Conservation (phyloP, 2,113 vertebrate genomes). For the Nycticebus coucang region DNA sequence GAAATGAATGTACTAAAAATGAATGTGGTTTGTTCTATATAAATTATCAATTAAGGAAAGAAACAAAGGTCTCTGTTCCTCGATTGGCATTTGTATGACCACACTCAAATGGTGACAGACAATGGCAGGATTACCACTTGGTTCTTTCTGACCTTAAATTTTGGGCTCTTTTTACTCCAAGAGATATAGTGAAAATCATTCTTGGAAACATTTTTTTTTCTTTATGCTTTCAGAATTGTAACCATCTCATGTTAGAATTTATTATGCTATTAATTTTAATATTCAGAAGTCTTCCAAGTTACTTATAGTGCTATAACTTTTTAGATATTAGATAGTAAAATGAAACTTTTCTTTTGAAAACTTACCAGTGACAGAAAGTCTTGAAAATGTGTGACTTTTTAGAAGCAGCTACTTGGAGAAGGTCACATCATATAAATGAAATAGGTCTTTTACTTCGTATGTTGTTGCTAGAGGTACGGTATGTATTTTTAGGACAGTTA, state of each 20-base stretch:
- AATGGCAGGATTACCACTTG: not conserved
- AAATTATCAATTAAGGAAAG: not conserved
- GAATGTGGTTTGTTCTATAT: not conserved
- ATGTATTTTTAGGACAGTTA: constrained; percentile 26
- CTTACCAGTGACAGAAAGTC: constrained; percentile 16
- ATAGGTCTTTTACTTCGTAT: constrained; percentile 18
- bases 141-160: not conserved
- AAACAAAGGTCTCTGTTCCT: not conserved
- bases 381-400: constrained; percentile 59
- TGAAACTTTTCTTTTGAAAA: constrained; percentile 56
- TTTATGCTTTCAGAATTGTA: not conserved
- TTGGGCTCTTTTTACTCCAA: not conserved
- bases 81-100: not conserved
- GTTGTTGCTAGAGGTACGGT: not conserved
- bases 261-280: constrained; percentile 54
- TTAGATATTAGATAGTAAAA: constrained; percentile 48
- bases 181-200: not conserved
- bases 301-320: constrained; percentile 38
- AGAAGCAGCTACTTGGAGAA: constrained; percentile 38
- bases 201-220: not conserved
- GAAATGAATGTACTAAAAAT: not conserved
- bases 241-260: not conserved
- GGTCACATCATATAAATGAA: constrained; percentile 52
- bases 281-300: constrained; percentile 12
- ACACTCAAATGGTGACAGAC: not conserved